A percentile compares a stretch with the other conserved stretches of the same genome.
These are phyloP conservation scores for Nezara viridula DNA, from an alignment of 2,888 invertebrate species.

Conservation along the genomic window DNA sequence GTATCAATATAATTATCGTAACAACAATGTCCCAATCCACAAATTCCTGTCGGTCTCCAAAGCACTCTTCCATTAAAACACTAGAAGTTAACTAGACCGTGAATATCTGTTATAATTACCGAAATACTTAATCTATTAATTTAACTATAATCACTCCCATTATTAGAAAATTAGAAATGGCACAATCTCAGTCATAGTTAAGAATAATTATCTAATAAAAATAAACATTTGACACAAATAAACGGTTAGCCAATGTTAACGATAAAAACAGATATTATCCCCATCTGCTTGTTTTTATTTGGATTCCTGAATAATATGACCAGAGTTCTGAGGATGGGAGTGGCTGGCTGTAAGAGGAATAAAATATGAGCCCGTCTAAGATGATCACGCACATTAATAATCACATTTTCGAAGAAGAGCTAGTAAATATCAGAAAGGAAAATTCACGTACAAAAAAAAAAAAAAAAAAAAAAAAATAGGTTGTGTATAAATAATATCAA, in stretches of 20 bases:
- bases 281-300: background rate
- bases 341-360: background rate
- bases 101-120: background rate
- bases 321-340: background rate
- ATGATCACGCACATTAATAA: background rate
- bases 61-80: background rate
- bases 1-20: background rate
- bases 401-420: background rate
- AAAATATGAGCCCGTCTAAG: background rate
- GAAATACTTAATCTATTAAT: constrained; percentile 11
- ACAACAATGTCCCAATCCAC: background rate
- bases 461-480: too few relatives aligned
- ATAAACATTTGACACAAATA: background rate
- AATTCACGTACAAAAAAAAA: too few relatives aligned
- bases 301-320: background rate
- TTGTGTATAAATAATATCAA: too few relatives aligned
- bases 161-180: background rate
- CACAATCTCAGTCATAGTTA: background rate
- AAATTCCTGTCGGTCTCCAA: background rate
- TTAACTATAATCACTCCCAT: background rate
- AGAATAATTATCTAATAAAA: background rate
- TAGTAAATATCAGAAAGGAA: background rate
- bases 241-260: background rate
- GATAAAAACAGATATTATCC: background rate
- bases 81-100: background rate